These are phyloP conservation scores for Carterocephalus palaemon DNA, from an alignment of 2,888 invertebrate species.

Conservation along the genomic window DNA sequence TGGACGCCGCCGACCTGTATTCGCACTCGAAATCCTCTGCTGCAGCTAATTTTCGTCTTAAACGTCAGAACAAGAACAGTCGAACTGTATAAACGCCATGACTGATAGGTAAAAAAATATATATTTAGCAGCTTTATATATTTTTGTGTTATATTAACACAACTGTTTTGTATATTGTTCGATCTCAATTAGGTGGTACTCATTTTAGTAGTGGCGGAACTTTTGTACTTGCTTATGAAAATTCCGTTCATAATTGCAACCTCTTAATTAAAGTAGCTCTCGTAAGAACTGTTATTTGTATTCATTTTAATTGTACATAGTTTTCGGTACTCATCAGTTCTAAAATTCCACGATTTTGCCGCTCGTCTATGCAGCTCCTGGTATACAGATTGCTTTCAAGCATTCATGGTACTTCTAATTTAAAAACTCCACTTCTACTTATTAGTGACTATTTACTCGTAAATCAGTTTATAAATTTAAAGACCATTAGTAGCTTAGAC, in stretches of 20 bases:
- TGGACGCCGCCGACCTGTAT: conserved; percentile 76
- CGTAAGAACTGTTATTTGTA: not conserved
- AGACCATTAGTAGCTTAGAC: too few species aligned
- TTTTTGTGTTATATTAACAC: too few species aligned
- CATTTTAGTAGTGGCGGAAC: too few species aligned
- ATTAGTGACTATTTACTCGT: too few species aligned
- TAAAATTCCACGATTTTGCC: not conserved
- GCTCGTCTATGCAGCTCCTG: conserved; percentile 1
- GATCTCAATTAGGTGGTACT: too few species aligned
- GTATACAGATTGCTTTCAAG: too few species aligned
- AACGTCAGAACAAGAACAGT: conserved; percentile 46
- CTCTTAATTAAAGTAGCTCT: not conserved
- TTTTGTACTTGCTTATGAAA: not conserved
- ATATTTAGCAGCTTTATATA: too few species aligned
- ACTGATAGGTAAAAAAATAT: too few species aligned
- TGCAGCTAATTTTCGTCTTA: conserved; percentile 74
- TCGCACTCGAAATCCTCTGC: conserved; percentile 75
- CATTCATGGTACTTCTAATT: too few species aligned
- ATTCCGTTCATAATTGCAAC: not conserved
- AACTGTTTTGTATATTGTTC: too few species aligned
- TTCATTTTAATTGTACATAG: not conserved
- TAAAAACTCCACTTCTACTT: too few species aligned
- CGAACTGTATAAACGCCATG: conserved; percentile 37
- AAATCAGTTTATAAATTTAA: too few species aligned
- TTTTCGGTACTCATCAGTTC: not conserved